These are phyloP conservation scores for Cephalotes varians DNA, from an alignment of 2,888 invertebrate species.

Conservation along the genomic window DNA sequence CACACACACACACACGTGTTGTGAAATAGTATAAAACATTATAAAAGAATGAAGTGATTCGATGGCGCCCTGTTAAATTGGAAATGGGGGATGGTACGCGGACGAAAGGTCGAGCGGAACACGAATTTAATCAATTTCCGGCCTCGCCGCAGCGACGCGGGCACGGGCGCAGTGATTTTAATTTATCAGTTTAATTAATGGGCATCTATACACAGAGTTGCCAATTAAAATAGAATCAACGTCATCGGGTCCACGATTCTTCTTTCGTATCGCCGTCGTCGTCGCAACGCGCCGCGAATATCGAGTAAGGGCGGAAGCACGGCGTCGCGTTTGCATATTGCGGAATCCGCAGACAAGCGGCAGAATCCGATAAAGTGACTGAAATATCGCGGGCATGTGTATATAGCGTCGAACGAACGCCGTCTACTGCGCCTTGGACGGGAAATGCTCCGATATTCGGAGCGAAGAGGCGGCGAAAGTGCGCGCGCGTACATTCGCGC, in stretches of 20 bases:
- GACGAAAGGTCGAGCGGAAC: constrained; percentile 19
- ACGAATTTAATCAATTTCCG: constrained; percentile 46
- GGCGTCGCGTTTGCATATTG: constrained; percentile 14
- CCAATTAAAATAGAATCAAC: constrained; percentile 49
- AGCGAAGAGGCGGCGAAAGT: not conserved
- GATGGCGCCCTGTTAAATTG: constrained; percentile 23
- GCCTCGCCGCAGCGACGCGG: constrained; percentile 26
- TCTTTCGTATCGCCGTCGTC: constrained; percentile 9
- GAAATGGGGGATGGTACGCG: not conserved
- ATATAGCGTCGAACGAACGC: not conserved
- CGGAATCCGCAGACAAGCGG: constrained; percentile 37
- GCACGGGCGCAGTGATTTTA: constrained; percentile 24
- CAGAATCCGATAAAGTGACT: constrained; percentile 39
- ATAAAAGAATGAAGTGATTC: constrained; percentile 22
- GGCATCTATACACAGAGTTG: constrained; percentile 26
- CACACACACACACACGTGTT: not conserved
- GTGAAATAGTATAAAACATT: not conserved
- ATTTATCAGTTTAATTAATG: constrained; percentile 53
- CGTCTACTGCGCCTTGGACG: constrained; percentile 1
- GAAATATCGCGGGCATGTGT: constrained; percentile 14
- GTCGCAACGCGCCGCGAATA: constrained; percentile 7
- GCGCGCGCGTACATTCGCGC: not conserved
- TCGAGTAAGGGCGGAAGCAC: not conserved
- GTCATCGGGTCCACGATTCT: constrained; percentile 38
- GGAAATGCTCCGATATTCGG: constrained; percentile 12